Conservation (phyloP, 2,113 vertebrate genomes). For the Gnathonemus echidnorhynchus region DNA sequence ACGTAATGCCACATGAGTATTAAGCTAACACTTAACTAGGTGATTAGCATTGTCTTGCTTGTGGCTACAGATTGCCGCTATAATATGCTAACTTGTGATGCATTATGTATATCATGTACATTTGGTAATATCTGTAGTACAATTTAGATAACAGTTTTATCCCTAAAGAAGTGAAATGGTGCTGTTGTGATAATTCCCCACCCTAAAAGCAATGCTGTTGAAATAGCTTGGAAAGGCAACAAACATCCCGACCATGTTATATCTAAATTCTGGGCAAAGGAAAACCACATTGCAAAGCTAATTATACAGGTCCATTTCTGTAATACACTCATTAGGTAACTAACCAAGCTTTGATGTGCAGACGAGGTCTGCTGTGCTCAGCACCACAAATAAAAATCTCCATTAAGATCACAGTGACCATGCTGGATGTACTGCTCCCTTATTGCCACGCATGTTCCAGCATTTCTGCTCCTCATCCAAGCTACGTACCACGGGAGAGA, state of each 20-base stretch:
- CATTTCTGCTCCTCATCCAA: background rate
- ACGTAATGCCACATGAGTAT: background rate
- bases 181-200: background rate
- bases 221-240: background rate
- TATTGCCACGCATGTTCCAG: background rate
- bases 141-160: background rate
- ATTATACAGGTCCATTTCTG: slow-evolving; percentile 4
- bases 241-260: background rate
- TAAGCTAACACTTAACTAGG: background rate
- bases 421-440: background rate
- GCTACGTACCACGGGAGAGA: background rate
- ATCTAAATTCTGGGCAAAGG: background rate
- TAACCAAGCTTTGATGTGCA: slow-evolving; percentile 3
- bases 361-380: background rate
- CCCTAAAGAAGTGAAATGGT: background rate
- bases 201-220: background rate
- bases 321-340: slow-evolving; percentile 8
- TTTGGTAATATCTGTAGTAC: background rate
- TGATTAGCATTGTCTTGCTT: background rate
- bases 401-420: background rate
- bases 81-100: background rate
- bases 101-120: background rate
- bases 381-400: background rate
- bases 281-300: background rate
- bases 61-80: background rate